Percentiles rank a stretch among this genome's conserved stretches.
phyloP scores from a whole-genome alignment of 2,113 vertebrate genomes.

The Columbina picui region DNA sequence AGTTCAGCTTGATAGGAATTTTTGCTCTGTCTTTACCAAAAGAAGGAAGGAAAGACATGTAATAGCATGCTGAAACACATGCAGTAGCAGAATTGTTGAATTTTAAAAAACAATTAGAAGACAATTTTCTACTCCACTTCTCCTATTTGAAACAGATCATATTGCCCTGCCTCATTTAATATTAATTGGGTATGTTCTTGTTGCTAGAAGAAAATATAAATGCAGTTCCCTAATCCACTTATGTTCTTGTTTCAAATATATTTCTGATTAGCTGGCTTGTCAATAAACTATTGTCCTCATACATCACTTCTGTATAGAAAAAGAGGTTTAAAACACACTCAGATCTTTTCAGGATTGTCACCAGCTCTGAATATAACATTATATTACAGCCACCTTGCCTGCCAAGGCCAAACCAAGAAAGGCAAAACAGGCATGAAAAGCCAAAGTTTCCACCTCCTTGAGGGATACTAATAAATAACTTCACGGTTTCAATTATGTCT shows the following conservation, averaged over 20 bases:
- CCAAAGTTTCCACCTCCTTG: slow-evolving; percentile 33
- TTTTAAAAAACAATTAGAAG: slow-evolving; percentile 31
- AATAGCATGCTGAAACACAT: not conserved
- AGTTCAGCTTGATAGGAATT: not conserved
- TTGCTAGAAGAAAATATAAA: slow-evolving; percentile 24
- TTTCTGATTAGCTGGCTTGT: not conserved
- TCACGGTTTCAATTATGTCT: slow-evolving; percentile 16
- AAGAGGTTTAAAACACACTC: not conserved
- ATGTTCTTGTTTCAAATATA: not conserved
- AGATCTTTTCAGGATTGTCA: not conserved
- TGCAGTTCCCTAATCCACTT: slow-evolving; percentile 2
- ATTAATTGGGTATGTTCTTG: slow-evolving; percentile 16
- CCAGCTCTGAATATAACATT: not conserved
- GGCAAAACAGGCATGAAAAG: not conserved
- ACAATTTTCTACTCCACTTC: slow-evolving; percentile 39
- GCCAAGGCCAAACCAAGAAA: not conserved
- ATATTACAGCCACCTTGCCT: not conserved
- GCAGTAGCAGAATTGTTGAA: not conserved
- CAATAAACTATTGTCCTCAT: not conserved
- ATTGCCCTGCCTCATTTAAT: slow-evolving; percentile 40
- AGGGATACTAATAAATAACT: slow-evolving; percentile 57
- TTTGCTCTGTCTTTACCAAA: slow-evolving; percentile 24
- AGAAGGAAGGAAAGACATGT: slow-evolving; percentile 30
- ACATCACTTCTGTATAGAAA: not conserved
- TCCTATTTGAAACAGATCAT: slow-evolving; percentile 4